Evolutionary conservation across 1,140 invertebrate species (phyloP), one percentile per base, ranked within the genome.

Genomic region (Drosophila sproati): DNA sequence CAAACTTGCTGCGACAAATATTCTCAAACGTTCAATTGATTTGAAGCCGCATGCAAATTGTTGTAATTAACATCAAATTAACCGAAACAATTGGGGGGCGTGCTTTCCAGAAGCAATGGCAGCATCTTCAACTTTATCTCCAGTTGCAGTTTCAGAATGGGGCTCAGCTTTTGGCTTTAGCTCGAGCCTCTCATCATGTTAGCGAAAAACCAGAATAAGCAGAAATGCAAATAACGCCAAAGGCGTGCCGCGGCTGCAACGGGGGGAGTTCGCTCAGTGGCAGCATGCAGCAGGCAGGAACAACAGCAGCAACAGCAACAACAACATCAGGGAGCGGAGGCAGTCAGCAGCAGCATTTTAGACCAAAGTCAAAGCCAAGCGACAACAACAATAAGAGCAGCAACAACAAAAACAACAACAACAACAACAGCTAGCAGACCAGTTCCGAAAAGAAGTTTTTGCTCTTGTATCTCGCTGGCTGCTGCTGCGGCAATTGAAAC

Each of bases 401-500:
- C 75, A 78, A 55, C 51, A 60, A 29, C 47, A 60, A 35, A 63
- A 59, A 56, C 57, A 74, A 50, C 29, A 73, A 64, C 57, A 74
- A 50, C 32, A 73, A 64, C 57, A 78, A 66, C 62, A 52, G 75
- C 76, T 61, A 70, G 37, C 64, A 77, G 83, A 87, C 83, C 83
- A 89, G 83, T 87, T 87, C 80, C 83, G 56, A 89, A 88, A 89
- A 89, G 83, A 67, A 69, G 71, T 78, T 70, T 71, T 73, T 68
- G 77, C 73, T 82, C 68, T 79, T 56, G 67, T 72, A 67, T 63
- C 64, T 77, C 48, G 66, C 55, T 73, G 66, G 69, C 52, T 54
- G 76, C 67, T 54, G 77, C 68, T 77, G 77, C 73, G 73, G 80
- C 85, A 88, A 88, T 88, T 88, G 85, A 89, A 83, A 89, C 85